A percentile compares a stretch with the other conserved stretches of the same genome.
phyloP scores from a whole-genome alignment of 2,888 invertebrate species.

The Heliconius sara region DNA sequence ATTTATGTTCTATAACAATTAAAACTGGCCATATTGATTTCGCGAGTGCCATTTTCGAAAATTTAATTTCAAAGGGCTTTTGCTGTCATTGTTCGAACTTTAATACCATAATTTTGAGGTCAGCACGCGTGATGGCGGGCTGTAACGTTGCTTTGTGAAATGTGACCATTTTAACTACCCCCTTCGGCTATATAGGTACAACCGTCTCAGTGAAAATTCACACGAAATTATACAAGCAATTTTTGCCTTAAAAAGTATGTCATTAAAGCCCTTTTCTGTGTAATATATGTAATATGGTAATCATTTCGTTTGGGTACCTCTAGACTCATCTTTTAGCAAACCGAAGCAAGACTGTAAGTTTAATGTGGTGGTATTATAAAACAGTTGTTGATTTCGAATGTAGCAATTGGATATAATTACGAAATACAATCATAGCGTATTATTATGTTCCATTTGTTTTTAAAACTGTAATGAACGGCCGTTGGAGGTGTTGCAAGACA shows the following conservation, averaged over 20 bases:
- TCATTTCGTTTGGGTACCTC: conserved; percentile 27
- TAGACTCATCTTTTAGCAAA: conserved; percentile 54
- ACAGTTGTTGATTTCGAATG: conserved; percentile 74
- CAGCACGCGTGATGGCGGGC: conserved; percentile 62
- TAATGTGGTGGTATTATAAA: conserved; percentile 58
- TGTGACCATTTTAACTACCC: conserved; percentile 63
- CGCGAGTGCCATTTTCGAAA: conserved; percentile 54
- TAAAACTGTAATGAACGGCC: conserved; percentile 61
- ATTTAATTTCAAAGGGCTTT: conserved; percentile 58
- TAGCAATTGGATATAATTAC: conserved; percentile 69
- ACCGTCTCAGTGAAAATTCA: conserved; percentile 17
- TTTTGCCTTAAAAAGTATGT: conserved; percentile 5
- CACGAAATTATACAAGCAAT: conserved; percentile 21
- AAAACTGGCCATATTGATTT: conserved; percentile 65
- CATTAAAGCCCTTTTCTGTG: conserved; percentile 22
- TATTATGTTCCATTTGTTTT: conserved; percentile 71
- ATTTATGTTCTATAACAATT: conserved; percentile 68
- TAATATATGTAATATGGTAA: conserved; percentile 14
- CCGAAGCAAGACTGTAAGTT: conserved; percentile 51
- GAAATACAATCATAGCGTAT: conserved; percentile 60
- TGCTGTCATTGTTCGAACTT: conserved; percentile 64
- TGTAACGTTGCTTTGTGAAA: conserved; percentile 63
- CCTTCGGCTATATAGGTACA: conserved; percentile 49
- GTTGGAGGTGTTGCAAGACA: conserved; percentile 59
- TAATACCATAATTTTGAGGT: conserved; percentile 72